A percentile compares a stretch with the other conserved stretches of the same genome.
phyloP scores from a whole-genome alignment of 2,888 invertebrate species.

The Yponomeuta sedellus region DNA sequence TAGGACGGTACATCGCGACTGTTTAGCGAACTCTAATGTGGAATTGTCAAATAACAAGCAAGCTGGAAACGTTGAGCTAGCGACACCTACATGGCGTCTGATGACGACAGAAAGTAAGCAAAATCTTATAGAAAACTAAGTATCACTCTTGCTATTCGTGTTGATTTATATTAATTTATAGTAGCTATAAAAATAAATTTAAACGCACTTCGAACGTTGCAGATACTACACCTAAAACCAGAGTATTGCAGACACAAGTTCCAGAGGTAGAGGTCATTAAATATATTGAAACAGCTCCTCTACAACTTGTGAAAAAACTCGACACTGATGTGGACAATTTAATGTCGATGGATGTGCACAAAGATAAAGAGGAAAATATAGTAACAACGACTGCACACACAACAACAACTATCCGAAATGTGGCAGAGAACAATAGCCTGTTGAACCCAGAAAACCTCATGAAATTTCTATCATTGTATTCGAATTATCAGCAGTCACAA shows the following conservation, averaged over 20 bases:
- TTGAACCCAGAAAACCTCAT: slow-evolving; percentile 32
- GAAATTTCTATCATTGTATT: slow-evolving; percentile 28
- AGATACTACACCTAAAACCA: background rate
- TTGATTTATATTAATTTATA: background rate
- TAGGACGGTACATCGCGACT: slow-evolving; percentile 29
- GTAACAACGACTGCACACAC: background rate
- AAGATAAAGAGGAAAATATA: background rate
- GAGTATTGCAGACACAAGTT: background rate
- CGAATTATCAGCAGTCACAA: slow-evolving; percentile 4
- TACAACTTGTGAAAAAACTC: background rate
- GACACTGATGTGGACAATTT: background rate
- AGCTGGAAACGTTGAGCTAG: background rate
- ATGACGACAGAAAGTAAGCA: background rate
- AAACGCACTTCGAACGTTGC: background rate
- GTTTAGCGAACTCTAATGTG: slow-evolving; percentile 22
- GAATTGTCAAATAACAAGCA: background rate
- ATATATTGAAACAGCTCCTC: background rate
- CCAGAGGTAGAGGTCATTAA: background rate
- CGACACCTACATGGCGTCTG: background rate
- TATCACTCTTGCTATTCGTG: background rate
- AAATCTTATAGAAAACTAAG: background rate
- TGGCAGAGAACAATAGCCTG: background rate
- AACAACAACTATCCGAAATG: background rate
- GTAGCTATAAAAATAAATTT: background rate
- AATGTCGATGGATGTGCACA: background rate